Conservation (phyloP, 2,113 vertebrate genomes). For the Sander vitreus region DNA sequence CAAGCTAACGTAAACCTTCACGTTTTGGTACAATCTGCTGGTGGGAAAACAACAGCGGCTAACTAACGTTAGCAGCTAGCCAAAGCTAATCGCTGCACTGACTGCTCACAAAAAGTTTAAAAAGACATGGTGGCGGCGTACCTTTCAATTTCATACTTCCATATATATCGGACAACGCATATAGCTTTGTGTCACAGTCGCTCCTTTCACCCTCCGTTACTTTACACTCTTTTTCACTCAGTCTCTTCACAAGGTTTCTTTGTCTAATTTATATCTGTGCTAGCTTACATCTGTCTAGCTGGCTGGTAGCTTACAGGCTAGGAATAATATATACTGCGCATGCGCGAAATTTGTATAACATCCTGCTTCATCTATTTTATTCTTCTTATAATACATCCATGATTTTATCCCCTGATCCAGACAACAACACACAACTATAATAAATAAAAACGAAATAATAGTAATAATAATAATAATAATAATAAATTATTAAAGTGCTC, state of each 20-base stretch:
- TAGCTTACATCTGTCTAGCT: slow-evolving; percentile 80
- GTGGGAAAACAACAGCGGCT: slow-evolving; percentile 75
- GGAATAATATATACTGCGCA: slow-evolving; percentile 59
- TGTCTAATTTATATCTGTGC: slow-evolving; percentile 77
- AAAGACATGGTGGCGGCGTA: slow-evolving; percentile 76
- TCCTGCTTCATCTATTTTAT: slow-evolving; percentile 38
- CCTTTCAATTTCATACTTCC: slow-evolving; percentile 83
- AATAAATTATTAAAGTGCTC: no score
- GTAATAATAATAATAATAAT: not conserved
- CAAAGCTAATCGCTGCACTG: slow-evolving; percentile 71
- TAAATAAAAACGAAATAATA: not conserved
- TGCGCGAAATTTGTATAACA: slow-evolving; percentile 50
- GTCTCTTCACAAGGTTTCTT: slow-evolving; percentile 79
- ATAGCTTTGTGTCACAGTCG: slow-evolving; percentile 69
- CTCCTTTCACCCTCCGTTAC: slow-evolving; percentile 66
- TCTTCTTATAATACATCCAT: no score
- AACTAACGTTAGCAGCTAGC: slow-evolving; percentile 69
- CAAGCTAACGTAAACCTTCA: slow-evolving; percentile 64
- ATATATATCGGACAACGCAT: slow-evolving; percentile 67
- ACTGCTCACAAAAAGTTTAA: slow-evolving; percentile 80
- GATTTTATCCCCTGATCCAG: not conserved
- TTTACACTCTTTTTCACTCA: slow-evolving; percentile 72
- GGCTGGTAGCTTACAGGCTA: slow-evolving; percentile 66
- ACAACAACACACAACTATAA: not conserved
- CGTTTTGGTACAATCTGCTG: slow-evolving; percentile 50